Percentiles rank a stretch among this genome's conserved stretches.
These are phyloP conservation scores for Adelges cooleyi DNA, from an alignment of 1,140 invertebrate species.

Conservation along the genomic window DNA sequence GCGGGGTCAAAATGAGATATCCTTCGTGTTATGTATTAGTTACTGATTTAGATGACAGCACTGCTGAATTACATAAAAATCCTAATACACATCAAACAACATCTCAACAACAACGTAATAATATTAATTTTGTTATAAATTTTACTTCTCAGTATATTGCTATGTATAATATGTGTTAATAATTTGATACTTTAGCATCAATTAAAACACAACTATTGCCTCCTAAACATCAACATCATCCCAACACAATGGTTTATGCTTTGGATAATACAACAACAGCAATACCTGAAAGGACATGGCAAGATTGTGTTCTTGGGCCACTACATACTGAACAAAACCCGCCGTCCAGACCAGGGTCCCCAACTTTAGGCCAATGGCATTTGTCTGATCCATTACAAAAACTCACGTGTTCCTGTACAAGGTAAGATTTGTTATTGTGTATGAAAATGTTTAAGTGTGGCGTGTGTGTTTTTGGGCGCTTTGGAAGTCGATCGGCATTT, in stretches of 20 bases:
- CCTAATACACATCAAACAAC: constrained; percentile 15
- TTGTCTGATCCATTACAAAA: constrained; percentile 75
- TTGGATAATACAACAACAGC: constrained; percentile 45
- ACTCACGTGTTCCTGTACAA: constrained; percentile 65
- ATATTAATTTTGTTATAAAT: background rate
- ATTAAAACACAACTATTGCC: constrained; percentile 1
- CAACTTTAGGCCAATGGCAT: constrained; percentile 51
- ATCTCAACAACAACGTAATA: background rate
- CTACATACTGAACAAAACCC: constrained; percentile 36
- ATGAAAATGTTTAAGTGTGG: background rate
- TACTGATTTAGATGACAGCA: constrained; percentile 68
- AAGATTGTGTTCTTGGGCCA: constrained; percentile 54
- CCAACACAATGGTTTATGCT: constrained; percentile 36
- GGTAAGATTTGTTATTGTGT: constrained; percentile 41
- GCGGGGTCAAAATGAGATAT: constrained; percentile 85
- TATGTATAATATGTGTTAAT: background rate
- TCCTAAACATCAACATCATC: constrained; percentile 33
- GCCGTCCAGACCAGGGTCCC: constrained; percentile 38
- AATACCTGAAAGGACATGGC: constrained; percentile 62
- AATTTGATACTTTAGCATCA: background rate
- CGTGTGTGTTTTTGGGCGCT: constrained; percentile 3
- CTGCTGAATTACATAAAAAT: constrained; percentile 31
- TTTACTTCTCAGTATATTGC: too few species aligned
- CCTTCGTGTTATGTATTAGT: constrained; percentile 85
- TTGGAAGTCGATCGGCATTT: constrained; percentile 27